Percentiles rank a stretch among this genome's conserved stretches.
Evolutionary conservation across 2,113 vertebrate species (phyloP).

Genomic region (Herpetotheres cachinnans): DNA sequence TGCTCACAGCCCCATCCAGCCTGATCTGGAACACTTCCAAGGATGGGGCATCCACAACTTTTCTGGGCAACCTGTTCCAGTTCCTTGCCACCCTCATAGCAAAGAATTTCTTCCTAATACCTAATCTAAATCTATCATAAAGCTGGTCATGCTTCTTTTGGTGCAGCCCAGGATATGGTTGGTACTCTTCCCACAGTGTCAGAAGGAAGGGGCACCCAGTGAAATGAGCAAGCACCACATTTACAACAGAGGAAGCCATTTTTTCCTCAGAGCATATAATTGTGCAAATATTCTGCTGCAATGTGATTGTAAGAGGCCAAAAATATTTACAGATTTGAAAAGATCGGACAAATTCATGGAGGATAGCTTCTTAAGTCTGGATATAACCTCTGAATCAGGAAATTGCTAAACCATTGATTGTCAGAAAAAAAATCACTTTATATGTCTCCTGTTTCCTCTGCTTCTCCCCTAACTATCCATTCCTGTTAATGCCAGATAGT

Average conservation of each 20-base stretch:
- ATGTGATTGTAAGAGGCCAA: not conserved
- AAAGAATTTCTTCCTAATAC: no score
- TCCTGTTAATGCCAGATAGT: not conserved
- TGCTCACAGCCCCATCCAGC: no score
- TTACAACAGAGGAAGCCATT: not conserved
- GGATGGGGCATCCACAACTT: no score
- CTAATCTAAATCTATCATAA: no score
- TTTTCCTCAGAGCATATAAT: not conserved
- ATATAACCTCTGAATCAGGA: not conserved
- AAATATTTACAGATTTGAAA: not conserved
- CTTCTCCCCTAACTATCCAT: not conserved
- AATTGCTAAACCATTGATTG: conserved; percentile 9
- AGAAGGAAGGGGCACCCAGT: not conserved
- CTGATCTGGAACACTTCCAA: no score
- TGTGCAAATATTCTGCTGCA: not conserved
- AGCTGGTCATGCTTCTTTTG: no score
- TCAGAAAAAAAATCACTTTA: not conserved
- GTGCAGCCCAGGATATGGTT: no score
- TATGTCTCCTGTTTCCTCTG: not conserved
- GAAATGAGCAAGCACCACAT: not conserved
- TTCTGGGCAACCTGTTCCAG: no score
- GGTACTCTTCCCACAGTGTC: not conserved
- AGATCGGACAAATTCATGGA: not conserved
- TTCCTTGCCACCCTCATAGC: no score
- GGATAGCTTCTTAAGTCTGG: not conserved